phyloP scores from a whole-genome alignment of 2,113 vertebrate genomes.

The Scomber japonicus region DNA sequence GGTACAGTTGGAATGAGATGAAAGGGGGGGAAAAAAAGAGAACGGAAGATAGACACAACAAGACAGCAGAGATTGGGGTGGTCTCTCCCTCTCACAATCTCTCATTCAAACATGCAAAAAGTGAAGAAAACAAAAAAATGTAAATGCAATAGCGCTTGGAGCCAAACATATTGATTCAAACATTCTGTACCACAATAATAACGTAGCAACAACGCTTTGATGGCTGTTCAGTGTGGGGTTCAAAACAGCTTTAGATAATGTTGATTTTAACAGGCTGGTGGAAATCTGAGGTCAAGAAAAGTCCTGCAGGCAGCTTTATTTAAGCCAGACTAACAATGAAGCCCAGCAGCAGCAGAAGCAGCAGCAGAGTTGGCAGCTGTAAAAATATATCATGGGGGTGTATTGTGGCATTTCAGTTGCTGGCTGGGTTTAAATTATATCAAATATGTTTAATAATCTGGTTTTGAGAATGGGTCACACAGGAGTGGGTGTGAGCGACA shows the following conservation, averaged over 20 bases:
- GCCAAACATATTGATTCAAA: constrained; percentile 63
- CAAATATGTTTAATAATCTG: constrained; percentile 56
- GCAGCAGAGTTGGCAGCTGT: constrained; percentile 47
- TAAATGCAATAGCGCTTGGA: constrained; percentile 54
- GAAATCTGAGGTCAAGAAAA: constrained; percentile 61
- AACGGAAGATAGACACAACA: constrained; percentile 59
- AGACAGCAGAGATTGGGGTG: constrained; percentile 70
- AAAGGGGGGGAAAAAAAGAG: constrained; percentile 62
- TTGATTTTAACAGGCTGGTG: constrained; percentile 47
- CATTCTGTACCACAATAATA: constrained; percentile 49
- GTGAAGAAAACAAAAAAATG: constrained; percentile 36
- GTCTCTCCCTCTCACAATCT: constrained; percentile 62
- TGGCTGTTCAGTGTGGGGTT: constrained; percentile 23
- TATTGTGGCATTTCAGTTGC: constrained; percentile 52
- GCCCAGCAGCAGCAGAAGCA: constrained; percentile 36
- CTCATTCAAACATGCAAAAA: constrained; percentile 54
- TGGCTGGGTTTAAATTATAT: constrained; percentile 50
- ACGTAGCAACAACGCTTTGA: constrained; percentile 42
- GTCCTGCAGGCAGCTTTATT: constrained; percentile 59
- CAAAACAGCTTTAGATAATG: constrained; percentile 32
- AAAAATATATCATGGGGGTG: constrained; percentile 60
- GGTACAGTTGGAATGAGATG: constrained; percentile 75
- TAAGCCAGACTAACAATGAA: constrained; percentile 44
- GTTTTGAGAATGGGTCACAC: constrained; percentile 56
- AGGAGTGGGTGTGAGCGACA: constrained; percentile 66